Evolutionary conservation across 2,113 vertebrate genomes (phyloP), one percentile per base, ranked within the genome.

Genomic region (Ptilonorhynchus violaceus): DNA sequence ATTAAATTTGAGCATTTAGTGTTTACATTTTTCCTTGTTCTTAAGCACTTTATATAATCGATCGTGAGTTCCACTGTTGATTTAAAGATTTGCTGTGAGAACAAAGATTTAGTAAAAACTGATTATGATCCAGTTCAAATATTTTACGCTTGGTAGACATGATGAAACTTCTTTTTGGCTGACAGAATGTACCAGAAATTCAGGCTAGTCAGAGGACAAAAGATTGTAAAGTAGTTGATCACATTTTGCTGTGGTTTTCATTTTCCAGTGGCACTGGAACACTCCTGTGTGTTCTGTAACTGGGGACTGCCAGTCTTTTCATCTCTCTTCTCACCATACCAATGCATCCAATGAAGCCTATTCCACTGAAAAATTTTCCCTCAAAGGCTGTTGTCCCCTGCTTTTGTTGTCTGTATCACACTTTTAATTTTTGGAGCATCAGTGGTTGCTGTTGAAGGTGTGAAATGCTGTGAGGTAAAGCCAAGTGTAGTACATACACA

Each of bases 11-110:
- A 67, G 14, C 23, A 15, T 56, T 49, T 55, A 39, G 16, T 37
- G 6, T 76, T 91, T 64, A 41, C 11, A 3, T 58, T 85, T 91
- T 89, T 30, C 5, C 44, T 68, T 87, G 15, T 56, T 85, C 22
- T 79, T 35, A 37, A 83, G 31, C 31, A 18, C 28, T 52, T 42
- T 16, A 13, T 52, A 2, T 77, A 62, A 63, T 75, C 0, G 0
- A 27, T 87, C 11, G 1, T 23, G 47, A 35, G 28, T 68, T 82
- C 58, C 14, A 4, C 35, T 63, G 17, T 22, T 66, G 53, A 46
- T 68, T 33, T 69, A 91, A 91, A 42, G 53, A 15, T 89, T 68
- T 85, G n/a, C n/a, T 25, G 2, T 44, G 33, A 46, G 46, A 37
- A n/a, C 2, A 2, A 53, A 53, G 24, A 69, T 53, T 52, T 33